A percentile compares a stretch with the other conserved stretches of the same genome.
Conservation (phyloP, 1,140 invertebrate genomes). For the Eciton burchellii region DNA sequence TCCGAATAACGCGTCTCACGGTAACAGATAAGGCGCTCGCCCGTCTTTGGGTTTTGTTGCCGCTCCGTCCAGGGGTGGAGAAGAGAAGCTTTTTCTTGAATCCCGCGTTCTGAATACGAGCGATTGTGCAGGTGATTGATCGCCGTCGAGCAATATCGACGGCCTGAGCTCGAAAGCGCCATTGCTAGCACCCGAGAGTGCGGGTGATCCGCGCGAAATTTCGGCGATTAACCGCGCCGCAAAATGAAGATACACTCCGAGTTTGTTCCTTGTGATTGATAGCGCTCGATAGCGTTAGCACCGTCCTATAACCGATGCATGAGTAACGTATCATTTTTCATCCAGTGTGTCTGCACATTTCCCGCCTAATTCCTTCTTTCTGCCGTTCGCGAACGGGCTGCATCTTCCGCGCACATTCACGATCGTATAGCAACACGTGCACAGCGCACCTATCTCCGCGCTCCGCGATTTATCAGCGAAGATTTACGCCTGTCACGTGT, state of each 20-base stretch:
- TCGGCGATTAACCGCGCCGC: slow-evolving; percentile 42
- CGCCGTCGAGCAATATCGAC: slow-evolving; percentile 31
- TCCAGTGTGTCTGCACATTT: slow-evolving; percentile 30
- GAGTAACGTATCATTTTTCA: slow-evolving; percentile 62
- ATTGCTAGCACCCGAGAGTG: slow-evolving; percentile 23
- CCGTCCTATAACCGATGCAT: slow-evolving; percentile 35
- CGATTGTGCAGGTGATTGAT: slow-evolving; percentile 50
- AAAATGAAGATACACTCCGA: slow-evolving; percentile 54
- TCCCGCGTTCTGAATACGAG: slow-evolving; percentile 39
- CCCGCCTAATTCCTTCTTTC: slow-evolving; percentile 43
- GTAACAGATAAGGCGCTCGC: slow-evolving; percentile 45
- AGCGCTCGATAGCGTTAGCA: slow-evolving; percentile 34
- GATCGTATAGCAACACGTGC: slow-evolving; percentile 47
- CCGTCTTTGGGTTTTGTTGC: slow-evolving; percentile 53
- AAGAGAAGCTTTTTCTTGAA: slow-evolving; percentile 52
- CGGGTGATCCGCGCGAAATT: slow-evolving; percentile 53
- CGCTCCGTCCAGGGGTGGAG: background rate
- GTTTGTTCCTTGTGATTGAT: slow-evolving; percentile 61
- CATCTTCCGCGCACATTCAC: slow-evolving; percentile 23
- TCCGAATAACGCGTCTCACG: slow-evolving; percentile 29
- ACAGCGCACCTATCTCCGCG: slow-evolving; percentile 31
- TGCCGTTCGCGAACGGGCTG: slow-evolving; percentile 6
- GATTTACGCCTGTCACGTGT: slow-evolving; percentile 62
- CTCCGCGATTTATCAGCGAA: slow-evolving; percentile 52
- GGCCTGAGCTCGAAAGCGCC: slow-evolving; percentile 40